Percentiles rank a stretch among this genome's conserved stretches.
Conservation (phyloP, 2,888 invertebrate species). For the Tinea trinotella region DNA sequence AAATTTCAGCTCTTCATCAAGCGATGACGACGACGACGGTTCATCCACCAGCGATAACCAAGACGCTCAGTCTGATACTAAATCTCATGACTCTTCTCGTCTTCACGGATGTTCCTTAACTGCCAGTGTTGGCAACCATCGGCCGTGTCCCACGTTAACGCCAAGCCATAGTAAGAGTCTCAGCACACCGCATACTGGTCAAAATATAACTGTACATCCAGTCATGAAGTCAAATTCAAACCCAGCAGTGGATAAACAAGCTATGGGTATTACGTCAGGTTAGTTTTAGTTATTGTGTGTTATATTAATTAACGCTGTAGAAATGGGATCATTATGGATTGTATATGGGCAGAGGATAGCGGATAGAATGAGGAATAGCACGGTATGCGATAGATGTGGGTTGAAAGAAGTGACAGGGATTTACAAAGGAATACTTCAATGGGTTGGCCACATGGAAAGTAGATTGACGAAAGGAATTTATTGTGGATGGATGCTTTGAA, state of each 20-base stretch:
- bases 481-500: too few species aligned
- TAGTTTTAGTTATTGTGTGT: constrained; percentile 22
- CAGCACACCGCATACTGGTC: constrained; percentile 58
- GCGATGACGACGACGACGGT: constrained; percentile 76
- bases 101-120: constrained; percentile 29
- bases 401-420: too few species aligned
- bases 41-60: constrained; percentile 62
- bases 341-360: too few species aligned
- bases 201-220: constrained; percentile 53
- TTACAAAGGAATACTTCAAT: too few species aligned
- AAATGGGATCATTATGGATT: too few species aligned
- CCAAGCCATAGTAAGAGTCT: constrained; percentile 59
- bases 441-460: too few species aligned
- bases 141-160: constrained; percentile 36
- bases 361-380: too few species aligned
- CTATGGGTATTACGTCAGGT: constrained; percentile 64
- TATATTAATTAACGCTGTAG: too few species aligned
- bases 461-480: too few species aligned
- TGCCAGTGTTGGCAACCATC: not conserved
- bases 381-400: too few species aligned
- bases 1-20: constrained; percentile 75
- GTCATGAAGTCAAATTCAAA: constrained; percentile 67
- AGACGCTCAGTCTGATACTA: constrained; percentile 48
- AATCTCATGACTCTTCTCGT: constrained; percentile 50
- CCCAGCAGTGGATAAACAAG: constrained; percentile 65